Percentiles rank a stretch among this genome's conserved stretches.
These are phyloP conservation scores for Excalfactoria chinensis DNA, from an alignment of 2,113 vertebrate genomes.

Conservation along the genomic window DNA sequence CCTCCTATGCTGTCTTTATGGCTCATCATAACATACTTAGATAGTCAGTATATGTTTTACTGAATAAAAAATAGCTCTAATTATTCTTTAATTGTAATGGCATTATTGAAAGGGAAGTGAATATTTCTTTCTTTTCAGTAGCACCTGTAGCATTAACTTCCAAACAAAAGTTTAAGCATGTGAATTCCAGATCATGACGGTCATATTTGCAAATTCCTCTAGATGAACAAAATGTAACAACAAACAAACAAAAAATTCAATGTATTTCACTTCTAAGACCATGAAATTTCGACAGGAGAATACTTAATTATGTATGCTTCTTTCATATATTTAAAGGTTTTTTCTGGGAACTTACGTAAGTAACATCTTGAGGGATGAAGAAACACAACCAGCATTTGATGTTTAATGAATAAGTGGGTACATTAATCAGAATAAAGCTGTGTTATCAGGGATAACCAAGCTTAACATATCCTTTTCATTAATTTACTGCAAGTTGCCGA, in stretches of 20 bases:
- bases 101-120: neutral
- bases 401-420: slow-evolving; percentile 10
- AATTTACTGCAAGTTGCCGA: neutral
- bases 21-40: neutral
- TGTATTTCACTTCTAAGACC: neutral
- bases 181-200: neutral
- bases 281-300: neutral
- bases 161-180: neutral
- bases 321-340: neutral
- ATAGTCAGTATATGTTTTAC: neutral
- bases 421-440: neutral
- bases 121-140: neutral
- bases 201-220: neutral
- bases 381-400: neutral
- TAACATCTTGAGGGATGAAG: neutral
- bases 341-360: neutral
- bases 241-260: accelerated
- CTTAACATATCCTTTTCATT: slow-evolving; percentile 17
- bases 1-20: neutral
- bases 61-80: neutral
- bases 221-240: neutral
- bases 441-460: neutral
- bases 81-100: neutral
- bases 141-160: neutral
- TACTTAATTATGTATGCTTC: neutral